Evolutionary conservation across 2,888 invertebrate species (phyloP), one percentile per base, ranked within the genome.

Genomic region (Cataglyphis albicans): DNA sequence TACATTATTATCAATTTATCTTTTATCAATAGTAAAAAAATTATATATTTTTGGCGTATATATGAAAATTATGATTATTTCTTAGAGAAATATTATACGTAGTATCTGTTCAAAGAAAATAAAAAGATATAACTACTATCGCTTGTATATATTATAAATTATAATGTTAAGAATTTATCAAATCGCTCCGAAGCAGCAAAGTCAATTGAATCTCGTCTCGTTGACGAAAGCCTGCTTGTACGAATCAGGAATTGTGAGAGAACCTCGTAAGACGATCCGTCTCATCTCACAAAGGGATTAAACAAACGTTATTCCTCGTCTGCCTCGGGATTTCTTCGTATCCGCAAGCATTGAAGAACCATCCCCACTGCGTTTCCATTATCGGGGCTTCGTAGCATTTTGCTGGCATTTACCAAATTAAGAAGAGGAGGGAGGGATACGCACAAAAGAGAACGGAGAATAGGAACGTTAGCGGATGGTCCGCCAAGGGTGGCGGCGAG

Each of bases 391-490:
- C 88, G 90, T 91, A 93, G 90, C 91, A 91, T 93, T 93, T 93
- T 91, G 91, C 90, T 93, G 92, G 93, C 91, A 93, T 93, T 93
- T 93, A 93, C 92, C 89, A 93, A 93, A 93, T 93, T 93, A 93
- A 93, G 73, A 59, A 91, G 59, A 44, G 91, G 87, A 89, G 90
- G 90, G 90, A 84, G 88, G 75, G 84, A 57, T 35, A 18, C 78
- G 70, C 65, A 91, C 90, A 91, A 92, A 91, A 87, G 89, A 81
- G 84, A 82, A 55, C 67, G 29, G 68, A 55, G 68, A 68, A 41
- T n/a, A 70, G n/a, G 78, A 41, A 83, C 85, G 81, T 84, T 55
- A 75, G 82, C 83, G 87, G 84, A 89, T 82, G 81, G 85, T 78
- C 52, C 76, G 84, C 44, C 74, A 73, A 68, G 76, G 81, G 84